Evolutionary conservation across 2,113 vertebrate genomes (phyloP), one percentile per base, ranked within the genome.

Genomic region (Melanerpes aurifrons): DNA sequence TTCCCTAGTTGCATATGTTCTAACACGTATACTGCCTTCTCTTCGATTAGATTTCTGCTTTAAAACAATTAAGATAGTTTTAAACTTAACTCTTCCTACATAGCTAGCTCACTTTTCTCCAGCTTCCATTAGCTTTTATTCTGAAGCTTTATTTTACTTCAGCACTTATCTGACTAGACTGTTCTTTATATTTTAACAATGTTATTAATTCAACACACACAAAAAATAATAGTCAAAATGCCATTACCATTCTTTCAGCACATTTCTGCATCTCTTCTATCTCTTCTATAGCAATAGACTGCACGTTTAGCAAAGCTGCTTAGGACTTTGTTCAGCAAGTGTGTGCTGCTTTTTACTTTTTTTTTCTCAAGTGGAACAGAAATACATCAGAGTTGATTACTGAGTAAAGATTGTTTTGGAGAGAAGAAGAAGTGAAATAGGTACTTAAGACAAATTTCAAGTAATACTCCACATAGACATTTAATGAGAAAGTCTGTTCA

Each of bases 141-240:
- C 59, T 80, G 47, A 90, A 68, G 87, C 31, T 29, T 76, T 82
- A 31, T 76, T 96, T 89, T 74, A 63, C 19, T 73, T 91, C 57
- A 67, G 32, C 71, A 45, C 47, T 79, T 77, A 76, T 85, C 47
- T 85, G 37, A 77, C 24, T 82, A 63, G 43, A 76, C 26, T 89
- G 24, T 25, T 72, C 81, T 31, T 77, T 86, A 15, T 56, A 79
- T 84, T 84, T 93, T 82, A 69, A 62, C 26, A 48, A 22, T 72
- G 61, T 12, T 45, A 63, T 69, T 53, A 88, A 84, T 90, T 81
- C 48, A 35, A 40, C 40, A 40, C 40, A 40, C 40, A 40, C 40
- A 10, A 89, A 81, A 32, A 61, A 84, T 35, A 35, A 50, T n/a
- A 53, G 75, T 74, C 48, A 92, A 95, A 94, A 91, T 76, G 76